Evolutionary conservation across 2,113 vertebrate genomes (phyloP).

Genomic region (Nicator chloris): DNA sequence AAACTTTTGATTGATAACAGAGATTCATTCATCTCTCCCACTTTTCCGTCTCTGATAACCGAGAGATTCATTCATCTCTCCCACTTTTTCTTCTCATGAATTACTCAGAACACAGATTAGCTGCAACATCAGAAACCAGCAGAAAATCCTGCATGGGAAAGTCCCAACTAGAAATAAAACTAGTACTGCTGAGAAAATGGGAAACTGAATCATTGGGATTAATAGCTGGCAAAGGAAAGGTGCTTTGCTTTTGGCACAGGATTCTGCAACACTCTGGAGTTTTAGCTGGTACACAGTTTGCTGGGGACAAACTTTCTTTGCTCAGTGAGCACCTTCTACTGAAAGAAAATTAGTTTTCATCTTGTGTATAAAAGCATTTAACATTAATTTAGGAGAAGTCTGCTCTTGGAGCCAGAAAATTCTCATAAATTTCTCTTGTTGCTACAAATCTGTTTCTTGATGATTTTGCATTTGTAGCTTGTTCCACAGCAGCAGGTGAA

Average conservation of each 20-base stretch:
- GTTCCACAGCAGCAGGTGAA: background rate
- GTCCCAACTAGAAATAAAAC: background rate
- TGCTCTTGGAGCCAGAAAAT: background rate
- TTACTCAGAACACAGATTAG: conserved; percentile 20
- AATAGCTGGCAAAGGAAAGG: background rate
- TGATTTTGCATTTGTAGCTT: background rate
- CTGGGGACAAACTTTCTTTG: background rate
- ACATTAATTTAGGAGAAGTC: background rate
- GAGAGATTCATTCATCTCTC: conserved; percentile 14
- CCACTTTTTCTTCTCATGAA: conserved; percentile 2
- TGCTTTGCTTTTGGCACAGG: background rate
- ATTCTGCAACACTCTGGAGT: background rate
- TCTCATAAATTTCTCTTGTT: background rate
- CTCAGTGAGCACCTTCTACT: background rate
- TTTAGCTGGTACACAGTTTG: background rate
- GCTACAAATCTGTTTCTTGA: background rate
- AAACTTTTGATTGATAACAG: conserved; percentile 35
- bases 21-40: conserved; percentile 21
- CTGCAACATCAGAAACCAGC: background rate
- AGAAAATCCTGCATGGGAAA: background rate
- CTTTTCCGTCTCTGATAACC: background rate
- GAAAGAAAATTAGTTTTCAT: background rate
- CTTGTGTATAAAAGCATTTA: background rate
- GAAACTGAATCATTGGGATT: background rate
- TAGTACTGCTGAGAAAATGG: background rate